Evolutionary conservation across 1,140 invertebrate genomes (phyloP), one percentile per base, ranked within the genome.

Genomic region (Nasonia vitripennis): DNA sequence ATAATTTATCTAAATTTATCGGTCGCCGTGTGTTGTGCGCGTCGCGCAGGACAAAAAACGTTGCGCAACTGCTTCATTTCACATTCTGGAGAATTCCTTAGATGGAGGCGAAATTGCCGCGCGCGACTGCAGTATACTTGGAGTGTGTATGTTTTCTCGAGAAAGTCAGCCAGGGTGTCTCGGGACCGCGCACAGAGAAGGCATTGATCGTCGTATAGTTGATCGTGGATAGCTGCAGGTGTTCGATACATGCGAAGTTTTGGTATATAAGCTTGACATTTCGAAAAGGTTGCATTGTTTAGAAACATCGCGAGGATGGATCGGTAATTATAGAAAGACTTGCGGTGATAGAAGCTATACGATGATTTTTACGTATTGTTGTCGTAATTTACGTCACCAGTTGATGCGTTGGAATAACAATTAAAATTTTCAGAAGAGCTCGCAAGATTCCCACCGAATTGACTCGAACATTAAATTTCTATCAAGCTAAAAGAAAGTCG

Each of bases 1-100:
- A 80, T 85, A 85, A 85, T 80, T 85, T 67, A 85, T 80, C 83
- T 34, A 62, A 74, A 80, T 85, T 80, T 85, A 80, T 79, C 48
- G 82, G 80, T 77, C 74, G 78, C 41, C 78, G 79, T 83, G 70
- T 67, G 81, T 79, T 51, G 80, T 83, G 75, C 20, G 31, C 34
- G 34, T 6, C 34, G 31, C 0, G 34, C 9, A 74, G 71, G 7
- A 37, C 10, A 17, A 20, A 20, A 34, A 20, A 71, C 23, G 23
- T 17, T 11, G 68, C 68, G 68, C 68, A 71, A 71, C 68, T 17
- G 68, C 68, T 71, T 71, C 68, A 71, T 71, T 34, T 71, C 27
- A 27, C 70, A 62, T 62, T 41, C 48, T 55, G n/a, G 27, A 20
- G 23, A 75, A 48, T 75, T 31, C 81, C 71, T 17, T 82, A 82